A percentile compares a stretch with the other conserved stretches of the same genome.
Conservation (phyloP, 2,888 invertebrate genomes). For the Hartigia nigra region DNA sequence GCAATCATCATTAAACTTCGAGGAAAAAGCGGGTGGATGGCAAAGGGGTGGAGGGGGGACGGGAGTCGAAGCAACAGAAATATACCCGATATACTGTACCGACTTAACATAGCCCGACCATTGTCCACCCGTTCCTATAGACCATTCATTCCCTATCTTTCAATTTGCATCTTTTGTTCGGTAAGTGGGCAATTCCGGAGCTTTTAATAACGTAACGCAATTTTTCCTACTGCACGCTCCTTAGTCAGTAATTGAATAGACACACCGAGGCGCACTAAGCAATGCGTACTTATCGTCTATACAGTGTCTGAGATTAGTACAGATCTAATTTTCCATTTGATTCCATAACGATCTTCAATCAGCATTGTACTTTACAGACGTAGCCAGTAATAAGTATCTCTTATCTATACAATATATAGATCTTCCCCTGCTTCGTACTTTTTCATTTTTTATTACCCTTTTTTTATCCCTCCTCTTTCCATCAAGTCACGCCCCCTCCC, state of each 20-base stretch:
- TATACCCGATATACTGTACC: background rate
- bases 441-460: background rate
- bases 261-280: background rate
- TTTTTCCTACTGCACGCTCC: constrained; percentile 21
- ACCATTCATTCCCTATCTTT: constrained; percentile 42
- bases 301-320: background rate
- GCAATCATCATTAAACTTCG: constrained; percentile 22
- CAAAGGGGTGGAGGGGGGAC: too few relatives aligned
- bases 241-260: background rate
- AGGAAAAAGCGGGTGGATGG: background rate
- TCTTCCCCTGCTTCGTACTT: background rate
- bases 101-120: background rate
- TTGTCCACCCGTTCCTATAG: constrained; percentile 17
- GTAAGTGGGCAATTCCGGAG: constrained; percentile 37
- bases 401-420: background rate
- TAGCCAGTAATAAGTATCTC: background rate
- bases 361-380: background rate
- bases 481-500: background rate
- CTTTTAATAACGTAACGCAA: constrained; percentile 44
- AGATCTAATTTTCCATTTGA: background rate
- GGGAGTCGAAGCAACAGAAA: background rate
- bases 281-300: background rate
- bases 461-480: background rate
- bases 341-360: background rate
- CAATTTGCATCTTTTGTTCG: constrained; percentile 49